Percentiles rank a stretch among this genome's conserved stretches.
These are phyloP conservation scores for Cephus runcator DNA, from an alignment of 2,888 invertebrate species.

Conservation along the genomic window DNA sequence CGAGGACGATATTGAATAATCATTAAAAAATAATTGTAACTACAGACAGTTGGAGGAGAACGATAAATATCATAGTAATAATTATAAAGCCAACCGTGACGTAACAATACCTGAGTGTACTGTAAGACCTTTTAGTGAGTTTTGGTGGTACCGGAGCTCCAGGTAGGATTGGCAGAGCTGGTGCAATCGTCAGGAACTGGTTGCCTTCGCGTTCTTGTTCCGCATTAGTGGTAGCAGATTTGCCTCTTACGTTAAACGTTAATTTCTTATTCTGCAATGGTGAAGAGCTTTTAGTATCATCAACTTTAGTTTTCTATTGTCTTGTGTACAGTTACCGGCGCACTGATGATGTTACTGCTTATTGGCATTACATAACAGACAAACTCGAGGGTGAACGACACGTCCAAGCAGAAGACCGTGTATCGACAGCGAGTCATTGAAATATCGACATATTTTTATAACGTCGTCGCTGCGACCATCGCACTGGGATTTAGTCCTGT, in stretches of 20 bases:
- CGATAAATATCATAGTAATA: not conserved
- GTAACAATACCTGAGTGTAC: conserved; percentile 50
- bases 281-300: not conserved
- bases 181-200: conserved; percentile 58
- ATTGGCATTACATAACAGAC: conserved; percentile 61
- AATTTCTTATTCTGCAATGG: conserved; percentile 47
- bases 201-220: conserved; percentile 41
- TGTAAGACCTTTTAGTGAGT: conserved; percentile 53
- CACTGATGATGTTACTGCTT: conserved; percentile 49
- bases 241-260: conserved; percentile 48
- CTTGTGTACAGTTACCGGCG: conserved; percentile 33
- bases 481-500: conserved; percentile 12
- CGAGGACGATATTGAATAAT: not conserved
- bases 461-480: conserved; percentile 1
- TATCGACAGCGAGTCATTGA: conserved; percentile 14
- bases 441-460: conserved; percentile 20
- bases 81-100: not conserved
- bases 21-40: not conserved
- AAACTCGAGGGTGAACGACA: conserved; percentile 18
- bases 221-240: conserved; percentile 41
- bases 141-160: conserved; percentile 55
- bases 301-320: not conserved
- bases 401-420: conserved; percentile 15
- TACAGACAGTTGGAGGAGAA: not conserved
- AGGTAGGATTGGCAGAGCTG: conserved; percentile 60